Conservation (phyloP, 2,113 vertebrate species). For the Recurvirostra avosetta region DNA sequence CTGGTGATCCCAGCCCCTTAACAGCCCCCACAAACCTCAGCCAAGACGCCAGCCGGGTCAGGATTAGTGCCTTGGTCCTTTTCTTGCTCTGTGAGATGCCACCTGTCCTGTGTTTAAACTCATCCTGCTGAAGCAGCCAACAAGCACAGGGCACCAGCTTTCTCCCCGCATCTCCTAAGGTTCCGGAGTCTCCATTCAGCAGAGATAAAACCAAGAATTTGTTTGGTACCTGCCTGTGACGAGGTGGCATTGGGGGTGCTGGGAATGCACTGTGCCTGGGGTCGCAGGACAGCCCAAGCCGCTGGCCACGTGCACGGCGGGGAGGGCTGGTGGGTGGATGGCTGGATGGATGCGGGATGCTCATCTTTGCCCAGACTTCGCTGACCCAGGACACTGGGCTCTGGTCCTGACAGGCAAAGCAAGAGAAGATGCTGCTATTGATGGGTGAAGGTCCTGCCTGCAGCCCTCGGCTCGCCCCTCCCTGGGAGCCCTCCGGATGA, state of each 20-base stretch:
- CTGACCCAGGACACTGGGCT: accelerated
- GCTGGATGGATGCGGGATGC: neutral
- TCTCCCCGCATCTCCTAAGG: accelerated
- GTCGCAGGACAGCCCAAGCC: neutral
- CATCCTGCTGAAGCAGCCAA: neutral
- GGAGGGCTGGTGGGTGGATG: neutral
- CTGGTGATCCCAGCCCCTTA: accelerated
- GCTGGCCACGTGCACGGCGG: accelerated
- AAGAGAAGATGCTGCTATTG: neutral
- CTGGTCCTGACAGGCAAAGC: accelerated
- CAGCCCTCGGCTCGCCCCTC: too few species aligned
- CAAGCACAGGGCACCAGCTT: neutral
- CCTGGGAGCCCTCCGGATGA: neutral
- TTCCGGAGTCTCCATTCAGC: neutral
- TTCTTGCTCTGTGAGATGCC: too few species aligned
- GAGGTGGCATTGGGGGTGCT: neutral
- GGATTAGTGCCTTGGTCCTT: neutral
- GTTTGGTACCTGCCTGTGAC: accelerated
- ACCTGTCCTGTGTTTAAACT: neutral
- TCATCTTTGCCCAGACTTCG: accelerated
- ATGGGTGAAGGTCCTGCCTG: neutral
- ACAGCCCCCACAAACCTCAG: neutral
- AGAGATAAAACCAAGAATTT: accelerated
- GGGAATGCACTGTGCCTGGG: neutral
- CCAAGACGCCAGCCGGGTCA: neutral